Evolutionary conservation across 2,888 invertebrate species (phyloP).

Genomic region (Ormia ochracea): DNA sequence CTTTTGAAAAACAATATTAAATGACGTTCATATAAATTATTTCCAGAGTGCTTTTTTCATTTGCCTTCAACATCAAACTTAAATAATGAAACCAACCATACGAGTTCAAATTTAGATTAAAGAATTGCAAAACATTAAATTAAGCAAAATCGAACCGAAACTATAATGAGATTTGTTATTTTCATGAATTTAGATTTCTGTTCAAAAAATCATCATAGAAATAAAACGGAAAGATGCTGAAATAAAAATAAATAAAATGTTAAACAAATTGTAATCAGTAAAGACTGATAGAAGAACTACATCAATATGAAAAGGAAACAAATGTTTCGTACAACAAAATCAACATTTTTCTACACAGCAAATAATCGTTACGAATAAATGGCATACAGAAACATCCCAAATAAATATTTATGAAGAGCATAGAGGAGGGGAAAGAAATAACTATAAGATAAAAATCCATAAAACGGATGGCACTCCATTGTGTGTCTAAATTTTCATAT

Average conservation of each 20-base stretch:
- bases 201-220: slow-evolving; percentile 47
- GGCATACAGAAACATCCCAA: slow-evolving; percentile 2
- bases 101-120: background rate
- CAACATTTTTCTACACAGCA: slow-evolving; percentile 29
- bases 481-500: slow-evolving; percentile 1
- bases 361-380: slow-evolving; percentile 34
- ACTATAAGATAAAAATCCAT: slow-evolving; percentile 38
- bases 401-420: slow-evolving; percentile 17
- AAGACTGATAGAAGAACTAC: background rate
- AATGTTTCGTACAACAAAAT: slow-evolving; percentile 32
- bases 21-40: too few relatives aligned
- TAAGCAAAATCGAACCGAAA: background rate
- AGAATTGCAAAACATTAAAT: slow-evolving; percentile 1
- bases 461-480: slow-evolving; percentile 51
- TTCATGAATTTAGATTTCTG: slow-evolving; percentile 29
- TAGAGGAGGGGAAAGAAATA: background rate
- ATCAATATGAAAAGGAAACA: background rate
- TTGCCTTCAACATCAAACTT: background rate
- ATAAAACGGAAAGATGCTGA: background rate
- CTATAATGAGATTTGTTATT: slow-evolving; percentile 28
- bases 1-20: too few relatives aligned
- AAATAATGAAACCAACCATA: background rate
- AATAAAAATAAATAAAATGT: background rate
- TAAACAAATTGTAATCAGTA: slow-evolving; percentile 47
- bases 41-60: too few relatives aligned